Percentiles rank a stretch among this genome's conserved stretches.
phyloP scores from a whole-genome alignment of 2,797 vertebrate species.

The Hypotaenidia philippensis region DNA sequence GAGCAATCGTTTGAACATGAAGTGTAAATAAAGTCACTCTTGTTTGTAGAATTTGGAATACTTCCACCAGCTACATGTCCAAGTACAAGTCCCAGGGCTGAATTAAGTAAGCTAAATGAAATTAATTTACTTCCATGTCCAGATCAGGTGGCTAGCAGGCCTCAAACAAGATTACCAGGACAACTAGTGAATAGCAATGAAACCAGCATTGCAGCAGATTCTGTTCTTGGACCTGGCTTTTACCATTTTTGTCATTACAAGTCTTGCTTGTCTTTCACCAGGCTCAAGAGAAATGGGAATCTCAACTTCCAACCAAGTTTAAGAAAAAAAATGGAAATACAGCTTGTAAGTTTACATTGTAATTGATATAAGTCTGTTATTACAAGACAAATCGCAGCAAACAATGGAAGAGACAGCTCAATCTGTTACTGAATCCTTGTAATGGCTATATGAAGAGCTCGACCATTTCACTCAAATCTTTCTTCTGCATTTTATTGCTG shows the following conservation, averaged over 20 bases:
- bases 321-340: not conserved
- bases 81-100: not conserved
- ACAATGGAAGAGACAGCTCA: conserved; percentile 59
- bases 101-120: conserved; percentile 35
- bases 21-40: not conserved
- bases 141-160: conserved; percentile 51
- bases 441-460: conserved; percentile 36
- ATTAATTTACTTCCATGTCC: not conserved
- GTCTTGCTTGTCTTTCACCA: not conserved
- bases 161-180: not conserved
- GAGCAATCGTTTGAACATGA: rapidly evolving
- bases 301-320: conserved; percentile 16
- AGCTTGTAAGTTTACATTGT: conserved; percentile 37
- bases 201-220: not conserved
- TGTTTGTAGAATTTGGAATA: not conserved
- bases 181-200: not conserved
- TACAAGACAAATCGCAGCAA: conserved; percentile 56
- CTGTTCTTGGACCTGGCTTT: not conserved
- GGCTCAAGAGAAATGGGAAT: not conserved
- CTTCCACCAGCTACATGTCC: not conserved
- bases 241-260: not conserved
- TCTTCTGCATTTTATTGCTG: conserved; percentile 6
- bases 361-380: conserved; percentile 57
- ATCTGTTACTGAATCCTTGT: conserved; percentile 59
- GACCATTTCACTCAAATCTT: conserved; percentile 31